Evolutionary conservation across 1,140 invertebrate species (phyloP), one percentile per base, ranked within the genome.

Genomic region (Nymphalis io): DNA sequence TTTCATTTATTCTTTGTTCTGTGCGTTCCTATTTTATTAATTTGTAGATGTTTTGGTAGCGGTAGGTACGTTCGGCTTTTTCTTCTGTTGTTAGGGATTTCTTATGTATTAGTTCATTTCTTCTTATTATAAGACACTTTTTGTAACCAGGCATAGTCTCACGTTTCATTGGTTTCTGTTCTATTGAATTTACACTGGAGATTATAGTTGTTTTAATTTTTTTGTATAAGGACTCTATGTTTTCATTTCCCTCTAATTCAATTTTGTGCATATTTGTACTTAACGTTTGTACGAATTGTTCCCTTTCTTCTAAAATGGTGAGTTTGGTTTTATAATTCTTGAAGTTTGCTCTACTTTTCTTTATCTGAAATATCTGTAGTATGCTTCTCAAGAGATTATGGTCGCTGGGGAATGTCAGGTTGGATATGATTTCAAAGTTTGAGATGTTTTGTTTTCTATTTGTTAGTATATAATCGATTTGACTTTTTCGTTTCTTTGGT

Each of bases 391-490:
- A 0, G 5, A 74, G 40, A 60, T 70, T 65, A 39, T 79, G 77
- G 59, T 79, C 77, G 12, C 70, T 79, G 3, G 72, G 68, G 44
- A 73, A 79, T 2, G 40, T 33, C 1, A 15, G 27, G 10, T 71
- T 79, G 6, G 68, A 74, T 66, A 76, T 10, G 13, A 74, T 20
- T 73, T 76, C 74, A 61, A 76, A 69, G 53, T 79, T 74, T 8
- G 69, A 66, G 27, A 79, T 75, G 1, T 73, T 39, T 60, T 65
- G 65, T 61, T 68, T 62, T 4, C n/a, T 4, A 16, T 70, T 68
- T 40, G 63, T 66, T 51, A 79, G 10, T 16, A 79, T 73, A 67
- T 61, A 79, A 40, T 79, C 77, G 13, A 79, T 79, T 73, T 76
- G 70, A 39, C 73, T 76, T 70, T 55, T 70, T 13, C 44, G 4